Percentiles rank a stretch among this genome's conserved stretches.
These are phyloP conservation scores for Germaria angustata DNA, from an alignment of 2,888 invertebrate genomes.

Conservation along the genomic window DNA sequence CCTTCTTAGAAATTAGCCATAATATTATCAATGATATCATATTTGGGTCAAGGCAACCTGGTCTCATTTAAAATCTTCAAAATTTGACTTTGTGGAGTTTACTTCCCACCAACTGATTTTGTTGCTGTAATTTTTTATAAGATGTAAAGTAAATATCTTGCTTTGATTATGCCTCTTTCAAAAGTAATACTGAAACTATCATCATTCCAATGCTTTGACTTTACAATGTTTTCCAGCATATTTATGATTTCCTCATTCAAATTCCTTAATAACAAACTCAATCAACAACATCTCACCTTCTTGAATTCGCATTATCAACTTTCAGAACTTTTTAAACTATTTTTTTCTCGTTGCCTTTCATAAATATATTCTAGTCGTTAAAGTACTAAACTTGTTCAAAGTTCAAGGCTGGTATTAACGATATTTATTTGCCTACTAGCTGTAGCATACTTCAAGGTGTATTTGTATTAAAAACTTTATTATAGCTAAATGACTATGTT, in stretches of 20 bases:
- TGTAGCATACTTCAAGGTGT: constrained; percentile 49
- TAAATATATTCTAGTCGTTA: background rate
- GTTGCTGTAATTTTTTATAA: no score
- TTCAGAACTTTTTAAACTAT: background rate
- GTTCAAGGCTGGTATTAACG: constrained; percentile 47
- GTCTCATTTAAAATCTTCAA: no score
- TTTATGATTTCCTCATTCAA: background rate
- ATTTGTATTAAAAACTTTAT: background rate
- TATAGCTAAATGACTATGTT: constrained; percentile 10
- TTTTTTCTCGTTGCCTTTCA: background rate
- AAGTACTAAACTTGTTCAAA: constrained; percentile 19
- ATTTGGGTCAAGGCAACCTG: no score
- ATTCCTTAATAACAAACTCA: no score
- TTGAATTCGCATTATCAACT: background rate
- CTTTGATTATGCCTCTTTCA: no score
- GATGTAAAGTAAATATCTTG: no score
- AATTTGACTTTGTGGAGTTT: no score
- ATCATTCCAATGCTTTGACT: background rate
- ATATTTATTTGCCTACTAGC: constrained; percentile 13
- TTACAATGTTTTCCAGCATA: background rate
- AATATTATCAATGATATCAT: no score
- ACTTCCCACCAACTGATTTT: no score
- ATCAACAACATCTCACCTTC: background rate
- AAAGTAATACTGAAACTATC: background rate
- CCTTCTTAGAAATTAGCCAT: no score